phyloP scores from a whole-genome alignment of 2,113 vertebrate species.

The Pholis gunnellus region DNA sequence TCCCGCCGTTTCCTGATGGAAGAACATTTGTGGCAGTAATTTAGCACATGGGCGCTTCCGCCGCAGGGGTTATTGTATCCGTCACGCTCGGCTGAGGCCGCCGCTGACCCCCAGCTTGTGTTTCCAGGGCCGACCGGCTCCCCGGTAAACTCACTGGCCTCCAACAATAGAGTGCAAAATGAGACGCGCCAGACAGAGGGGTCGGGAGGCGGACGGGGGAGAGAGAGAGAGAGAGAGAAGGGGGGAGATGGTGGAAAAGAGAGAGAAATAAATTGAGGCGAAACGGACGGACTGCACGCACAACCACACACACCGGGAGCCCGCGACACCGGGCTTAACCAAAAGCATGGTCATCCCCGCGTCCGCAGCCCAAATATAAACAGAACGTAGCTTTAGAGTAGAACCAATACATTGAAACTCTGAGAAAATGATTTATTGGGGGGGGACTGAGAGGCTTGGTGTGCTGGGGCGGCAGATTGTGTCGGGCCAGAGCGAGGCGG shows the following conservation, averaged over 20 bases:
- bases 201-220: slow-evolving; percentile 2
- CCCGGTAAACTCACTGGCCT: slow-evolving; percentile 53
- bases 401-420: slow-evolving; percentile 12
- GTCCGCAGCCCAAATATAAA: slow-evolving; percentile 19
- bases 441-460: not conserved
- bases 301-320: slow-evolving; percentile 1
- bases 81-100: slow-evolving; percentile 68
- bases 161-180: slow-evolving; percentile 67
- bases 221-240: not conserved
- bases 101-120: slow-evolving; percentile 60
- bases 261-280: slow-evolving; percentile 16
- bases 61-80: slow-evolving; percentile 79
- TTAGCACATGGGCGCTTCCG: slow-evolving; percentile 80
- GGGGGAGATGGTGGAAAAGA: slow-evolving; percentile 29
- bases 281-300: not conserved
- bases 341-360: not conserved
- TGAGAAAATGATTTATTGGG: slow-evolving; percentile 2
- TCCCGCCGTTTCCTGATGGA: slow-evolving; percentile 53
- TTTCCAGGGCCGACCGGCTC: slow-evolving; percentile 61
- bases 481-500: slow-evolving; percentile 21
- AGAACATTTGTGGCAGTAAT: slow-evolving; percentile 79
- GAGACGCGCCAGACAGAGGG: slow-evolving; percentile 43
- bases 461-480: slow-evolving; percentile 19
- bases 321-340: not conserved
- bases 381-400: not conserved